Conservation (phyloP, 2,888 invertebrate species). For the Eupeodes luniger region DNA sequence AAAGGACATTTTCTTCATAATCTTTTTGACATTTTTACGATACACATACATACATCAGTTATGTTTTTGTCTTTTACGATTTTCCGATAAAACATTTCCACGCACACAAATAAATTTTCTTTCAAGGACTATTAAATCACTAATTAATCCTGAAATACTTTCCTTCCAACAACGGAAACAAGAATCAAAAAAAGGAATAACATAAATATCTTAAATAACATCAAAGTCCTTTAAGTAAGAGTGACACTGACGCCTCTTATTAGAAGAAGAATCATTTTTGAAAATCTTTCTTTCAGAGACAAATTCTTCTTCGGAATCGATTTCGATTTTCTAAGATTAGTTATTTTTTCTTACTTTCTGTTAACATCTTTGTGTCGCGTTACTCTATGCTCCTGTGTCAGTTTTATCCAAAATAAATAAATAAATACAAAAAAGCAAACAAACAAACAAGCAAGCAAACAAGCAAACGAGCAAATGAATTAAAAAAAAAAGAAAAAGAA, state of each 20-base stretch:
- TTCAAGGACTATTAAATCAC: constrained; percentile 31
- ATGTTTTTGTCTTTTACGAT: constrained; percentile 17
- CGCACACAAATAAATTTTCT: constrained; percentile 17
- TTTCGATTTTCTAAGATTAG: constrained; percentile 20
- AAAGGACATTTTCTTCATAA: constrained; percentile 16
- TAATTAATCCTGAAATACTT: constrained; percentile 36
- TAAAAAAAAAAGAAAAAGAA: not conserved
- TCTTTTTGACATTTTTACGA: constrained; percentile 24
- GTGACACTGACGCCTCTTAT: not conserved
- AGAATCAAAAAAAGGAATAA: not conserved
- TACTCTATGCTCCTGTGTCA: not conserved
- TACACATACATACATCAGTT: not conserved
- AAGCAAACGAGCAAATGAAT: no score
- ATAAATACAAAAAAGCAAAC: not conserved
- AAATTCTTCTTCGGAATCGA: constrained; percentile 10
- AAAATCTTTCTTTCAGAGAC: not conserved
- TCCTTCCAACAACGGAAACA: constrained; percentile 2
- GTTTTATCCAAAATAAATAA: constrained; percentile 17
- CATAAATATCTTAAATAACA: not conserved
- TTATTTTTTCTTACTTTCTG: not conserved
- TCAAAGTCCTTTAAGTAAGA: not conserved
- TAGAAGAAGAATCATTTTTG: constrained; percentile 3
- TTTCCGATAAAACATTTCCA: constrained; percentile 9
- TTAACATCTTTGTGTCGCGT: constrained; percentile 3
- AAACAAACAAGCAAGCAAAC: not conserved